Evolutionary conservation across 2,888 invertebrate genomes (phyloP), one percentile per base, ranked within the genome.

Genomic region (Brachypalpus laphriformis): DNA sequence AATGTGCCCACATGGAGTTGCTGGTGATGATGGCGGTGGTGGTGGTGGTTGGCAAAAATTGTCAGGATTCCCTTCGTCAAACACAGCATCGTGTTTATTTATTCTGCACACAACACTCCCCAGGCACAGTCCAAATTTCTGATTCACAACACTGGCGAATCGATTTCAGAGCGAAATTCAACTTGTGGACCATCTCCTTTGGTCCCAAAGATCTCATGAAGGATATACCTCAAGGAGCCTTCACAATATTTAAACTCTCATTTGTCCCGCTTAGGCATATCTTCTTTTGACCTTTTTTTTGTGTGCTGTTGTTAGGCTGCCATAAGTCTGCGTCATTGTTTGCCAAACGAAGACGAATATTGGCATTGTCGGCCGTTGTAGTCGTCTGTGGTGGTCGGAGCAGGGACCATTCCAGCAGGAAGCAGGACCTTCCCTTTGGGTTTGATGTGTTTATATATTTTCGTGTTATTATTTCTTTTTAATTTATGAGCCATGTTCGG

Each of bases 171-270:
- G 14, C 28, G 22, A 28, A 51, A 28, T 2, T 37, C 37, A 37
- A n/a, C 37, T n/a, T 37, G 2, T 25, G 25, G 25, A 22, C 18
- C 25, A 65, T 16, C 20, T 3, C 11, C 16, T 16, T 22, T 4
- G 40, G 56, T n/a, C 31, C 28, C 20, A 25, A 66, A 34, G 5
- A 37, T 34, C 66, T 59, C 25, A 45, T 14, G 57, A 74, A 59
- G 16, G 49, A 77, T 65, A 70, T 65, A 11, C 66, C 56, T 65
- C 31, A 65, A 63, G 56, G 56, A 66, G 22, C 40, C 63, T 72
- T 74, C 40, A 37, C 65, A 68, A 47, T 70, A 45, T 80, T 83
- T 80, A 80, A 83, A 83, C 25, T 80, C 80, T 63, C 78, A 83
- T 83, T 83, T 83, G 83, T 74, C 40, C 61, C 20, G 56, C 42